Conservation (phyloP, 2,888 invertebrate genomes). For the Encarsia formosa region DNA sequence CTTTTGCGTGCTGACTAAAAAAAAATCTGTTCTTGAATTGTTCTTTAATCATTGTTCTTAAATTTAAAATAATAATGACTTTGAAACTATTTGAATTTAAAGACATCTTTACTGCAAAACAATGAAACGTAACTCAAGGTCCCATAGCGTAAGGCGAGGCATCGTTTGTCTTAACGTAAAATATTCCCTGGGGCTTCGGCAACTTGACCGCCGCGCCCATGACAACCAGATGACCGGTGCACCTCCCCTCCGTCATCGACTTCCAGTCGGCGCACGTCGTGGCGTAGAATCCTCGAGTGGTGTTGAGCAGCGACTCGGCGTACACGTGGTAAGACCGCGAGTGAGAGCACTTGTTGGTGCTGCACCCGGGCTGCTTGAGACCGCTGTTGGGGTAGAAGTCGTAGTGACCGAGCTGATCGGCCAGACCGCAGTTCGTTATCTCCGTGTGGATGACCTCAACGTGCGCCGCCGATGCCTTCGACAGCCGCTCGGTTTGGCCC, state of each 20-base stretch:
- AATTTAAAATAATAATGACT: no score
- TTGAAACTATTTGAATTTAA: no score
- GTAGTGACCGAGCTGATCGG: constrained; percentile 40
- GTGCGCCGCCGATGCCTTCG: constrained; percentile 42
- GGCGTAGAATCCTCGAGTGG: constrained; percentile 22
- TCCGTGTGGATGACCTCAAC: constrained; percentile 50
- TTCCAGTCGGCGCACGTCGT: constrained; percentile 20
- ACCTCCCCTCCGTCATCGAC: constrained; percentile 13
- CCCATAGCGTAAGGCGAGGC: constrained; percentile 35
- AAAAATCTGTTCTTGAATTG: no score
- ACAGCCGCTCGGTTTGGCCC: constrained; percentile 37
- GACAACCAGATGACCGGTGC: constrained; percentile 10
- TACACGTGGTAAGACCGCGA: constrained; percentile 32
- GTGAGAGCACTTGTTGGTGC: constrained; percentile 33
- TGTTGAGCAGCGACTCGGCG: constrained; percentile 34
- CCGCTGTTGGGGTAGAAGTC: constrained; percentile 51
- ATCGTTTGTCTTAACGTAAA: constrained; percentile 33
- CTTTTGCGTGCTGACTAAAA: no score
- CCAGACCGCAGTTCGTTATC: constrained; percentile 41
- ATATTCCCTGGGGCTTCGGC: constrained; percentile 29
- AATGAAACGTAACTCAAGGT: no score
- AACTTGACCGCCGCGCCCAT: constrained; percentile 25
- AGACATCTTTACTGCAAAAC: no score
- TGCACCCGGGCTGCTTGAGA: constrained; percentile 39
- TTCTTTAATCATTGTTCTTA: no score